Percentiles rank a stretch among this genome's conserved stretches.
These are phyloP conservation scores for Byasa hedistus DNA, from an alignment of 2,888 invertebrate species.

Conservation along the genomic window DNA sequence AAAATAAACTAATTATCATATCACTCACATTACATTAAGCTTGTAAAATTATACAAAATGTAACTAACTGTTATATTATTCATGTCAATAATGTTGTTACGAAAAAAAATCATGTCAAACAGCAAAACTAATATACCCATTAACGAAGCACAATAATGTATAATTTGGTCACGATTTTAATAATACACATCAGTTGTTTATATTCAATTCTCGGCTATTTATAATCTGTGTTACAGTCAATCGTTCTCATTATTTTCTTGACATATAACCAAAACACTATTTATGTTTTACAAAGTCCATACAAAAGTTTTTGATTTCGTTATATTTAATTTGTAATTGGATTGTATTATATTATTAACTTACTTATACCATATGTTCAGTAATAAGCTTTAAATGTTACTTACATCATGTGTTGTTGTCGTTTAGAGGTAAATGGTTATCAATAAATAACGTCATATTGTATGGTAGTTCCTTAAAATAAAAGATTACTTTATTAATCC, in stretches of 20 bases:
- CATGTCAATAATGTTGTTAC: background rate
- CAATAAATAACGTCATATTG: too few relatives aligned
- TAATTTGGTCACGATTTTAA: constrained; percentile 22
- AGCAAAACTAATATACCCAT: constrained; percentile 11
- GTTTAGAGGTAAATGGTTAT: too few relatives aligned
- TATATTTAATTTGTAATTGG: too few relatives aligned
- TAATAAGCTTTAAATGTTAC: too few relatives aligned
- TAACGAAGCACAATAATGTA: constrained; percentile 10
- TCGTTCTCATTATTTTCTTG: background rate
- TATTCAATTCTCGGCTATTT: constrained; percentile 7
- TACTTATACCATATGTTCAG: too few relatives aligned
- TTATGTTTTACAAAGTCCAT: background rate
- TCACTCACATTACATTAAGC: too few relatives aligned
- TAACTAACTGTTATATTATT: background rate
- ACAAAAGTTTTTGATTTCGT: background rate
- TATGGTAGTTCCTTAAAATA: too few relatives aligned
- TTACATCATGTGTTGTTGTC: too few relatives aligned
- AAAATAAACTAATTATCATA: too few relatives aligned
- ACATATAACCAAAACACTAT: background rate
- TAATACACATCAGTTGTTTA: constrained; percentile 16
- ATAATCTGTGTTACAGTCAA: background rate
- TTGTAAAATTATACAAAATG: background rate
- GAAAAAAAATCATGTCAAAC: constrained; percentile 3
- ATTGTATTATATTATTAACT: too few relatives aligned
- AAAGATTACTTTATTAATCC: too few relatives aligned